Conservation (phyloP, 2,797 vertebrate genomes). For the Rhabdomys pumilio region DNA sequence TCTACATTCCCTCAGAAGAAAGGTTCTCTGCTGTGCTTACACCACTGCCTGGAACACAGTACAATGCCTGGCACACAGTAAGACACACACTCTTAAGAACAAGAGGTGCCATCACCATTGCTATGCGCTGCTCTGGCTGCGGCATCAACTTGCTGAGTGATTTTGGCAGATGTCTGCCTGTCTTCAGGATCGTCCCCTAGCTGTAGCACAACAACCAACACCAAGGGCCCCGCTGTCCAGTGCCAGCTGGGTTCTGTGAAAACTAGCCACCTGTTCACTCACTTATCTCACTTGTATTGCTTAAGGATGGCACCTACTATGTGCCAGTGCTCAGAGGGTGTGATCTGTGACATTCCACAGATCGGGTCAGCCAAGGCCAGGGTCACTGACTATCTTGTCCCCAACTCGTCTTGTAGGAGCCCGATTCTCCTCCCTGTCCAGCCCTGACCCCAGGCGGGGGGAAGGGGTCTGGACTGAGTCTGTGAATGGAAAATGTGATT, state of each 20-base stretch:
- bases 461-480: constrained; percentile 81
- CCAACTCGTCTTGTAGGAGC: constrained; percentile 60
- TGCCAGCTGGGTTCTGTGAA: not conserved
- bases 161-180: constrained; percentile 54
- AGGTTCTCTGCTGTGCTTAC: not conserved
- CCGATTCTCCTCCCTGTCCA: constrained; percentile 72
- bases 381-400: constrained; percentile 77
- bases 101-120: not conserved
- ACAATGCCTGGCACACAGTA: not conserved
- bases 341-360: constrained; percentile 13
- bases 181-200: constrained; percentile 60
- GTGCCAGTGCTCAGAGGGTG: constrained; percentile 16
- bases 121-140: not conserved
- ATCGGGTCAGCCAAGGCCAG: constrained; percentile 57
- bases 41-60: not conserved
- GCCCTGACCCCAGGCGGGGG: constrained; percentile 78
- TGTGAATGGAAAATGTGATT: constrained; percentile 86
- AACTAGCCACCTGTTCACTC: constrained; percentile 73
- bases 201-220: not conserved
- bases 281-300: constrained; percentile 22
- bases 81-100: not conserved
- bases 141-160: constrained; percentile 35
- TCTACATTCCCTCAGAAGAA: not conserved
- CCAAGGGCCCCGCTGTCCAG: constrained; percentile 1
- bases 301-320: constrained; percentile 27